Evolutionary conservation across 2,797 vertebrate species (phyloP).

Genomic region (Gouania willdenowi): DNA sequence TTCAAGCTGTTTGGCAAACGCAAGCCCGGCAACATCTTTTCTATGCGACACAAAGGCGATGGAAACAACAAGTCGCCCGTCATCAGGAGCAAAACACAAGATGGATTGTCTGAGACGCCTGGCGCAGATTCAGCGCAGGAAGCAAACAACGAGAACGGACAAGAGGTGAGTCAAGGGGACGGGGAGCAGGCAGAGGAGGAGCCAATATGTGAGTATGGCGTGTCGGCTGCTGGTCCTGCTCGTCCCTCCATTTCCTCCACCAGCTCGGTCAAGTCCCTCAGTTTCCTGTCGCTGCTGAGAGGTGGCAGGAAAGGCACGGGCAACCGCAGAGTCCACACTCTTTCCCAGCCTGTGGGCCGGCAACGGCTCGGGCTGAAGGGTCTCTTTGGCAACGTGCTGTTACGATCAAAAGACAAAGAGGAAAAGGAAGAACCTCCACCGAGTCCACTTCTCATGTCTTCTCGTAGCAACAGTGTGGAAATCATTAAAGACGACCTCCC

Average conservation of each 20-base stretch:
- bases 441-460: constrained; percentile 76
- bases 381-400: constrained; percentile 86
- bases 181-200: constrained; percentile 73
- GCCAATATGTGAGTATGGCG: constrained; percentile 55
- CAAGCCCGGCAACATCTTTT: constrained; percentile 91
- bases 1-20: constrained; percentile 95
- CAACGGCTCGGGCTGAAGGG: constrained; percentile 87
- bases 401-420: constrained; percentile 82
- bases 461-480: constrained; percentile 78
- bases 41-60: constrained; percentile 86
- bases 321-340: constrained; percentile 76
- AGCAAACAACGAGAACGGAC: constrained; percentile 55
- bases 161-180: constrained; percentile 53
- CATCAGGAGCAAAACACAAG: constrained; percentile 82
- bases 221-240: constrained; percentile 47
- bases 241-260: constrained; percentile 80
- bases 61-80: constrained; percentile 81
- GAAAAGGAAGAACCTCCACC: constrained; percentile 72
- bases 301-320: constrained; percentile 73
- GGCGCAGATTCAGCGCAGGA: constrained; percentile 58
- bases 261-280: constrained; percentile 83
- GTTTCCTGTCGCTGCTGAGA: constrained; percentile 87
- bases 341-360: constrained; percentile 78
- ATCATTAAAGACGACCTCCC: constrained; percentile 79
- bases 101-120: constrained; percentile 83